Base-by-base conservation (phyloP, 2,113 vertebrate species). In the Rhizomys pruinosus region DNA sequence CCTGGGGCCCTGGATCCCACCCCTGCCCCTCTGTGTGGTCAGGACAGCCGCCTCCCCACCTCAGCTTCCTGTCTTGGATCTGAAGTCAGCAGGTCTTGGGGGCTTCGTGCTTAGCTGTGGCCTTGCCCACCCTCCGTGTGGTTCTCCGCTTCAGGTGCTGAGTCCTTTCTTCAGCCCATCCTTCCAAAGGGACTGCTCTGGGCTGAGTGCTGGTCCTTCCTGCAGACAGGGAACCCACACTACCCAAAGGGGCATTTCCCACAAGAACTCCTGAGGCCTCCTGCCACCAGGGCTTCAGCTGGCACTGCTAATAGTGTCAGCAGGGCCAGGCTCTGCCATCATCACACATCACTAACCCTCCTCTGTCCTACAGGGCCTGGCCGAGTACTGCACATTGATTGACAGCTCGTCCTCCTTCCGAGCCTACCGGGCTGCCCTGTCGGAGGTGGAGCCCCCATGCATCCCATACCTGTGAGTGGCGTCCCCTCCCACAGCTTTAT, bases 401-500 rank as follows among this genome's bases (percentile, higher is more conserved):
- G 99, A 99, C 98, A 99, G 99, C 97, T 99, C 99, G 4, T 99
- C 99, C 0, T 99, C 99, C 96, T 99, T 99, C 98, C 98, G 99
- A 4, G 99, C 99, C 20, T 99, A 99, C 96, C 98, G 99, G 87
- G 99, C 99, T 0, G 99, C 99, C n/a, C 98, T 99, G 91, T 98
- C 99, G 0, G 99, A 99, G 2, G 99, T 99, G 92, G 99, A 99
- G 92, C 99, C 99, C 0, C 99, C 99, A 0, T 99, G 99, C 95
- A 99, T 99, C 96, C 99, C 99, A 0, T 99, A 99, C 97, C 97
- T 99, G 99, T 99, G 97, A 99, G 99, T 98, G 66, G 13, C 25
- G 2, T 23, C 63, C n/a, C 66, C 59, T 25, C 8, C 63, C 19
- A 44, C 59, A 5, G 0, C 55, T 37, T 4, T n/a, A 27, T 37